Percentiles rank a stretch among this genome's conserved stretches.
Evolutionary conservation across 2,888 invertebrate species (phyloP).

Genomic region (Crossocerus cetratus): DNA sequence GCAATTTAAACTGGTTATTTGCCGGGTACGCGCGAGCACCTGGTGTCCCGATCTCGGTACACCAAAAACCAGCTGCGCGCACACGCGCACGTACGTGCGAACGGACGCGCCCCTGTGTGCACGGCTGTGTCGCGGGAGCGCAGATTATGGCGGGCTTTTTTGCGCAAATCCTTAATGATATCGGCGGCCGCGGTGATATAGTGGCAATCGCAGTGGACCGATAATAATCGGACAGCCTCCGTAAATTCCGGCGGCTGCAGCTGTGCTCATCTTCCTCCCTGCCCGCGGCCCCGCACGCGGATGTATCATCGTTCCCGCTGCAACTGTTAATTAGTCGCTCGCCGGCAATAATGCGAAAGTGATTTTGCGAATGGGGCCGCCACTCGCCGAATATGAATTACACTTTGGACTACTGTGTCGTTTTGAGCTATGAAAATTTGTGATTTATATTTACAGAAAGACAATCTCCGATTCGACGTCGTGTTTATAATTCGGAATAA

Average conservation of each 20-base stretch:
- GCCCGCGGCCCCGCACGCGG: background rate
- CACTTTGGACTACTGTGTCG: too few relatives aligned
- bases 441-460: too few relatives aligned
- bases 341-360: background rate
- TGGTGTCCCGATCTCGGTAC: constrained; percentile 47
- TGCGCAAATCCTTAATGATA: constrained; percentile 40
- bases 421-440: too few relatives aligned
- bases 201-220: constrained; percentile 19
- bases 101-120: too few relatives aligned
- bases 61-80: constrained; percentile 57
- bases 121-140: constrained; percentile 1
- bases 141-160: constrained; percentile 44
- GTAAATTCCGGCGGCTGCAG: background rate
- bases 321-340: constrained; percentile 2
- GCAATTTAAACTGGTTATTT: constrained; percentile 59
- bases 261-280: constrained; percentile 5
- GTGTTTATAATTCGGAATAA: too few relatives aligned
- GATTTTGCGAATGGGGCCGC: background rate
- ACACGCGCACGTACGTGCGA: constrained; percentile 2
- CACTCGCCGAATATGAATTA: too few relatives aligned
- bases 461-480: too few relatives aligned
- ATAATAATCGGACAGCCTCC: constrained; percentile 6
- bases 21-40: constrained; percentile 54
- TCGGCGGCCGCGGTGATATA: constrained; percentile 38
- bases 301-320: background rate